A percentile compares a stretch with the other conserved stretches of the same genome.
phyloP scores from a whole-genome alignment of 2,797 vertebrate species.

The Emydoidea blandingii region DNA sequence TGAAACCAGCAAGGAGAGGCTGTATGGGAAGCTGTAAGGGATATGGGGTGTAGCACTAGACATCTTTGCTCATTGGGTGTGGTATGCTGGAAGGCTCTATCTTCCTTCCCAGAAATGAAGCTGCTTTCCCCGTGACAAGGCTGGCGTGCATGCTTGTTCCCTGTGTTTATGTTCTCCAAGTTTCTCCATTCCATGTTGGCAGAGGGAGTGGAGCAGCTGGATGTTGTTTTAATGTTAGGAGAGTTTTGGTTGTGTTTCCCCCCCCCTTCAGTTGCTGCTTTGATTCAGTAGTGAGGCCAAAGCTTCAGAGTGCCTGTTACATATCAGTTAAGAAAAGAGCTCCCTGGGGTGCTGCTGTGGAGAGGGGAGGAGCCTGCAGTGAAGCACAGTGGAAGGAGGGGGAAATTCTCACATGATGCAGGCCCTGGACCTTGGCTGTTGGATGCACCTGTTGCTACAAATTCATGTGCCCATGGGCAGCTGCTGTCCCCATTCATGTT shows the following conservation, averaged over 20 bases:
- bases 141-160: neutral
- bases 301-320: neutral
- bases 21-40: neutral
- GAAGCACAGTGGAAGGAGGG: neutral
- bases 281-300: neutral
- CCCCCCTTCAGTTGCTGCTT: neutral
- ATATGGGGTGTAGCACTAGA: neutral
- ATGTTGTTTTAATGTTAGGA: neutral
- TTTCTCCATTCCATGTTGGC: constrained; percentile 1
- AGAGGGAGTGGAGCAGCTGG: constrained; percentile 2
- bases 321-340: neutral
- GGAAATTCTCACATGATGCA: neutral
- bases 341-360: neutral
- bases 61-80: neutral
- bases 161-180: neutral
- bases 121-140: neutral
- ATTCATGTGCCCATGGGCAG: neutral
- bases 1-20: neutral
- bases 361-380: neutral
- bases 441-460: neutral
- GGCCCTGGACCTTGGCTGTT: neutral
- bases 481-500: neutral
- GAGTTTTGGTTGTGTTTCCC: no score
- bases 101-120: neutral
- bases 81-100: neutral